phyloP scores from a whole-genome alignment of 2,797 vertebrate species.

The Cirrhinus molitorella region DNA sequence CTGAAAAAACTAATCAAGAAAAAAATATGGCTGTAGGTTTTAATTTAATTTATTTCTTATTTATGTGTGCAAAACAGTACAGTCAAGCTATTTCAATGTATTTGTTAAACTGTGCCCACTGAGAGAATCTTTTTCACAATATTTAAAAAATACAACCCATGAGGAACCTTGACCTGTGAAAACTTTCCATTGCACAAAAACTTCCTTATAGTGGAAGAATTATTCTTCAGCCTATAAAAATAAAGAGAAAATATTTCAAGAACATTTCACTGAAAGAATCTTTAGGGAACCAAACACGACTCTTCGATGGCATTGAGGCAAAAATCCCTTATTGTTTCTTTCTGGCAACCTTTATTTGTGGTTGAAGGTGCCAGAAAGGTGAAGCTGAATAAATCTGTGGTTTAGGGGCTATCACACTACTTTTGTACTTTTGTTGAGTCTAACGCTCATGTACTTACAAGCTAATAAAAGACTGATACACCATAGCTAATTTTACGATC shows the following conservation, averaged over 20 bases:
- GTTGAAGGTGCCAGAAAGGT: not conserved
- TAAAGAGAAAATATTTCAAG: not conserved
- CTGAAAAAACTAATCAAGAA: not conserved
- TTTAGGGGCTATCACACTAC: not conserved
- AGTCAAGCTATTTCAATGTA: not conserved
- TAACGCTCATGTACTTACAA: not conserved
- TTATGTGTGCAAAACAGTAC: not conserved
- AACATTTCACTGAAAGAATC: not conserved
- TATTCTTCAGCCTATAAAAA: not conserved
- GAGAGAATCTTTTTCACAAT: not conserved
- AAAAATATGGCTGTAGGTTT: not conserved
- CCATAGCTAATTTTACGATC: conserved; percentile 16
- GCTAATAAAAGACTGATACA: not conserved
- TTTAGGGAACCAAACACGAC: not conserved
- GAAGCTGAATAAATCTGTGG: not conserved
- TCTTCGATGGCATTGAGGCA: not conserved
- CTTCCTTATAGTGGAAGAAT: not conserved
- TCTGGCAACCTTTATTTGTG: not conserved
- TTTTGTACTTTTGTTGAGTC: no score
- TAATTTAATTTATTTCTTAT: not conserved
- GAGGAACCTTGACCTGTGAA: not conserved
- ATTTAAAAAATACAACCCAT: not conserved
- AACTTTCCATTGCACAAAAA: not conserved
- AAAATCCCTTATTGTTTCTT: not conserved
- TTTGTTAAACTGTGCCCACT: not conserved